Conservation (phyloP, 2,797 vertebrate species). For the Neostethus bicornis region DNA sequence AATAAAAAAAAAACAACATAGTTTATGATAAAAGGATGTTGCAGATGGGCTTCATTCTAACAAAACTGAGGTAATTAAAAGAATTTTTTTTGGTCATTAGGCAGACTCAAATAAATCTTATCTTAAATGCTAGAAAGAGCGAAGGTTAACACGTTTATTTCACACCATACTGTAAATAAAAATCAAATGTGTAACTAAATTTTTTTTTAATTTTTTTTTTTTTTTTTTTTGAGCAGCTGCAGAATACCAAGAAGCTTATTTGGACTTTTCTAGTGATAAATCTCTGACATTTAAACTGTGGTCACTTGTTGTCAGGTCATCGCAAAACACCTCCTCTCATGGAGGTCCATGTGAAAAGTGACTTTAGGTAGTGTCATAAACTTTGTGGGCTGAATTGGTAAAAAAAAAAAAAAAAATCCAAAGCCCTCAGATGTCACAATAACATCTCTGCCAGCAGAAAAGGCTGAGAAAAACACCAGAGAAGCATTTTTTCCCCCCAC, state of each 20-base stretch:
- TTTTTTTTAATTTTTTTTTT: too few species aligned
- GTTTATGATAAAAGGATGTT: too few species aligned
- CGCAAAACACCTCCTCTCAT: slow-evolving; percentile 43
- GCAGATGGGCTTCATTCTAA: too few species aligned
- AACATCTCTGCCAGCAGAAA: slow-evolving; percentile 52
- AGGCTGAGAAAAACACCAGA: slow-evolving; percentile 6
- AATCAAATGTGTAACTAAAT: not conserved
- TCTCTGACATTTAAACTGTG: slow-evolving; percentile 31
- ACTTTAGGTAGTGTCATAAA: slow-evolving; percentile 39
- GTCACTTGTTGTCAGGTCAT: slow-evolving; percentile 33
- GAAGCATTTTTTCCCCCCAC: slow-evolving; percentile 16
- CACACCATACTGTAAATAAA: not conserved
- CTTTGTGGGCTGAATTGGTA: slow-evolving; percentile 33
- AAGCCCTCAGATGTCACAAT: slow-evolving; percentile 47
- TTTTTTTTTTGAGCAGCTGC: slow-evolving; percentile 18
- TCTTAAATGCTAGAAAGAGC: too few species aligned
- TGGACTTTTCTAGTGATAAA: slow-evolving; percentile 37
- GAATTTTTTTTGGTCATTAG: too few species aligned
- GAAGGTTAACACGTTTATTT: too few species aligned
- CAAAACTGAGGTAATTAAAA: too few species aligned
- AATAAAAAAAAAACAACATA: too few species aligned
- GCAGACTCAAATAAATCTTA: too few species aligned
- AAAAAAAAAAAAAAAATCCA: slow-evolving; percentile 34
- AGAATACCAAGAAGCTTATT: slow-evolving; percentile 25
- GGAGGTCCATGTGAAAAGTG: slow-evolving; percentile 47